Percentiles rank a stretch among this genome's conserved stretches.
phyloP scores from a whole-genome alignment of 2,113 vertebrate genomes.

The Takifugu bimaculatus region DNA sequence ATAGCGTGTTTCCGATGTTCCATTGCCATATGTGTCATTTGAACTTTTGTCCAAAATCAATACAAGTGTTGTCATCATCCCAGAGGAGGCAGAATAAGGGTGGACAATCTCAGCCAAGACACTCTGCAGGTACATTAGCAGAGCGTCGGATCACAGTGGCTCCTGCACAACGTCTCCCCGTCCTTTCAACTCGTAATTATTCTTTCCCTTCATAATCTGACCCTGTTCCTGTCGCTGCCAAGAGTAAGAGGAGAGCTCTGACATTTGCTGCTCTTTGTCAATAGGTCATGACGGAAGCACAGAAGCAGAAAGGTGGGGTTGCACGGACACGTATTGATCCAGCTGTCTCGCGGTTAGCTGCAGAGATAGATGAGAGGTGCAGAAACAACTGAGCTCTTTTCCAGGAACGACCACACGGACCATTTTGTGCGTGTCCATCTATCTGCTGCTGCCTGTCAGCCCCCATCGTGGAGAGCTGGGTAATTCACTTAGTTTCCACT shows the following conservation, averaged over 20 bases:
- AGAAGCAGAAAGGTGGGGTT: constrained; percentile 34
- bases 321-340: constrained; percentile 59
- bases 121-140: too few species aligned
- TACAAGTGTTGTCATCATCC: too few species aligned
- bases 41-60: too few species aligned
- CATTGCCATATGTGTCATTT: too few species aligned
- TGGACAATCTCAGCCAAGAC: too few species aligned
- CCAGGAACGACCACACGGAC: constrained; percentile 47
- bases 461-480: constrained; percentile 32
- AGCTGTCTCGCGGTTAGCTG: constrained; percentile 45
- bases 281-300: constrained; percentile 65
- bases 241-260: constrained; percentile 62
- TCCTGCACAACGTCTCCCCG: not conserved
- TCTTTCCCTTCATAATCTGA: constrained; percentile 55
- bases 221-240: constrained; percentile 42
- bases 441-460: constrained; percentile 31
- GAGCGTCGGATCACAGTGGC: too few species aligned
- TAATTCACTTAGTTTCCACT: constrained; percentile 62
- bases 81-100: too few species aligned
- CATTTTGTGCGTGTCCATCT: constrained; percentile 37
- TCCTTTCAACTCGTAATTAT: constrained; percentile 12
- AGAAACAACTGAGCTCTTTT: constrained; percentile 23
- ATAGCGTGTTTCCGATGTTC: too few species aligned
- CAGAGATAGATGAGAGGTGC: constrained; percentile 53
- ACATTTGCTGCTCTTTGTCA: constrained; percentile 65